Base-by-base conservation (phyloP, 2,113 vertebrate genomes). In the Cochlearius cochlearius region DNA sequence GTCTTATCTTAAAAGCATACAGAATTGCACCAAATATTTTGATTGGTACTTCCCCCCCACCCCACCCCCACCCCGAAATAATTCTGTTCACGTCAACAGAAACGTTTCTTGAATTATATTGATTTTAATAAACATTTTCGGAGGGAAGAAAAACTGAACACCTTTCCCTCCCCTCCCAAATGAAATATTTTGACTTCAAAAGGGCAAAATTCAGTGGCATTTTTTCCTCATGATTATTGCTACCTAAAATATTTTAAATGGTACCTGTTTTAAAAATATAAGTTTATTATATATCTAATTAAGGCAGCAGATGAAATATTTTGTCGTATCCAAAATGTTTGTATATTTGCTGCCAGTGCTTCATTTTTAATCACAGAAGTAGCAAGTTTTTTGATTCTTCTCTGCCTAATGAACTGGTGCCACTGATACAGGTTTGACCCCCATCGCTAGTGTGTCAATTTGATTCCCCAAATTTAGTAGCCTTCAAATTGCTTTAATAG, bases 101-200 rank as follows among this genome's bases (percentile, higher is more conserved):
- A 94, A 82, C 0, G 3, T 72, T 92, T 72, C 67, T 64, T 56
- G 30, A 94, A 87, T 90, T 55, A 22, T 20, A 26, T 52, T 75
- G 47, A 43, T 81, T 92, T 92, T 75, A 66, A 39, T 64, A 64
- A 94, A 79, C 34, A 22, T 71, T 89, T 92, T 90, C 34, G 85
- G 47, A 67, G 39, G 23, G 60, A 68, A 77, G 29, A 41, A 55
- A 83, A 89, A 47, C 12, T 64, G 34, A 58, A 43, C 1, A 2
- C 30, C 7, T 5, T 22, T 62, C 50, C 25, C 7, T 77, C 18
- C 21, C 16, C 26, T 92, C 63, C 38, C n/a, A 74, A 87, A 81
- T 58, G 8, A 87, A 91, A 83, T 92, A 83, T 62, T 88, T 43
- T 56, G 4, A 41, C 53, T 72, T 88, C 43, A 90, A 49, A 90